These are phyloP conservation scores for Helobdella robusta DNA, from an alignment of 2,888 invertebrate genomes.

Conservation along the genomic window DNA sequence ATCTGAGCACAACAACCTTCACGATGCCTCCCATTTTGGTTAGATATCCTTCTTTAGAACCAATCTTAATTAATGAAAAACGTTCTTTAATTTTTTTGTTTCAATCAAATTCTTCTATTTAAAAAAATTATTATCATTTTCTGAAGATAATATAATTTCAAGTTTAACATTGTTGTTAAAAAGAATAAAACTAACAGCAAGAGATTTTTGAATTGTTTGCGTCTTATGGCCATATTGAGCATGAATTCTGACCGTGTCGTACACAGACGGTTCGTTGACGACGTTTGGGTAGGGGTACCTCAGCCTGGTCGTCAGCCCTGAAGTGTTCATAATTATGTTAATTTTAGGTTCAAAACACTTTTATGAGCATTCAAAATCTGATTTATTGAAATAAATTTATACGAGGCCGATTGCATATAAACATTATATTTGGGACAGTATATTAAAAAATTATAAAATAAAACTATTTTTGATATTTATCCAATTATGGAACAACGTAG, in stretches of 20 bases:
- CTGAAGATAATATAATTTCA: neutral
- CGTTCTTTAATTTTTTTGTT: neutral
- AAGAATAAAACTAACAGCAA: constrained; percentile 7
- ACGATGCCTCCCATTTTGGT: constrained; percentile 42
- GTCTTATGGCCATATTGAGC: constrained; percentile 38
- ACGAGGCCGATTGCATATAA: too few species aligned
- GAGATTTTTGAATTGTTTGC: neutral
- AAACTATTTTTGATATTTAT: too few species aligned
- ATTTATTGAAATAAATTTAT: too few species aligned
- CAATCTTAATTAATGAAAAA: constrained; percentile 36
- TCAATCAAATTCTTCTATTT: neutral
- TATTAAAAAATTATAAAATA: too few species aligned
- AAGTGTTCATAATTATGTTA: too few species aligned
- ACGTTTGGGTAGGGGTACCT: constrained; percentile 41
- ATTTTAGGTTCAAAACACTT: too few species aligned
- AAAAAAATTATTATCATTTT: neutral
- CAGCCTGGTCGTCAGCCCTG: constrained; percentile 42
- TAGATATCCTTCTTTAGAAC: constrained; percentile 45
- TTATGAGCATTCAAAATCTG: too few species aligned
- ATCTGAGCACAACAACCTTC: constrained; percentile 38
- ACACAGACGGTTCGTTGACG: constrained; percentile 43
- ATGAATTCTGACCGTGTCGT: constrained; percentile 43
- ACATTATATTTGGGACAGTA: too few species aligned
- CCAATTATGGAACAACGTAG: too few species aligned
- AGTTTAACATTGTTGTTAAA: too few species aligned